Evolutionary conservation across 2,888 invertebrate genomes (phyloP).

Genomic region (Parnassius mnemosyne): DNA sequence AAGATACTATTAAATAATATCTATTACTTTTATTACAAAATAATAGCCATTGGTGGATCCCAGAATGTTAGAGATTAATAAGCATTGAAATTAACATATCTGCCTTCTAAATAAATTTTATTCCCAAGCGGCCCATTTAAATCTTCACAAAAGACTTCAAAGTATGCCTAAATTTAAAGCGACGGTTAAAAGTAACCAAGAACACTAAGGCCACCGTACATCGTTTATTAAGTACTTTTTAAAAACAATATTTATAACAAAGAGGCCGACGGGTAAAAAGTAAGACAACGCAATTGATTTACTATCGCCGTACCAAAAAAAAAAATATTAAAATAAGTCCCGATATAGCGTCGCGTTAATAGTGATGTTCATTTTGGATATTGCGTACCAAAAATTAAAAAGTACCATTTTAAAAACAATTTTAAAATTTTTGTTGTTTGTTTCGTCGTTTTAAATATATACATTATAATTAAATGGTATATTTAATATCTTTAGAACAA

Average conservation of each 20-base stretch:
- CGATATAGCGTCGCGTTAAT: constrained; percentile 23
- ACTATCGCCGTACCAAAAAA: constrained; percentile 49
- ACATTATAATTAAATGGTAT: too few relatives aligned
- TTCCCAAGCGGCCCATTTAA: background rate
- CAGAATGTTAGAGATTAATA: too few relatives aligned
- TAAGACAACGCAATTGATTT: constrained; percentile 65
- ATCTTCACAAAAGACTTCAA: background rate
- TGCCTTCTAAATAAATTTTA: background rate
- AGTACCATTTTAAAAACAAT: background rate
- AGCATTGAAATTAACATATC: too few relatives aligned
- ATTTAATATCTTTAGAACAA: too few relatives aligned
- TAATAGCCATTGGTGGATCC: too few relatives aligned
- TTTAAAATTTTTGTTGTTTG: too few relatives aligned
- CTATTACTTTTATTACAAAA: too few relatives aligned
- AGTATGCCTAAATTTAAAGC: constrained; percentile 23
- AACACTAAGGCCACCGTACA: constrained; percentile 35
- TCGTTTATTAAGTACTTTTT: constrained; percentile 59
- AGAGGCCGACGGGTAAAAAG: constrained; percentile 52
- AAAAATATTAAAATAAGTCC: constrained; percentile 34
- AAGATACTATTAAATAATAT: too few relatives aligned
- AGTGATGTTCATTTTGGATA: constrained; percentile 11
- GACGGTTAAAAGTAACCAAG: constrained; percentile 8
- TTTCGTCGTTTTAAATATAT: too few relatives aligned
- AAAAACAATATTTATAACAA: constrained; percentile 57
- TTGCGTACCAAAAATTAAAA: constrained; percentile 3